phyloP scores from a whole-genome alignment of 2,797 vertebrate genomes.

The Onychomys torridus region DNA sequence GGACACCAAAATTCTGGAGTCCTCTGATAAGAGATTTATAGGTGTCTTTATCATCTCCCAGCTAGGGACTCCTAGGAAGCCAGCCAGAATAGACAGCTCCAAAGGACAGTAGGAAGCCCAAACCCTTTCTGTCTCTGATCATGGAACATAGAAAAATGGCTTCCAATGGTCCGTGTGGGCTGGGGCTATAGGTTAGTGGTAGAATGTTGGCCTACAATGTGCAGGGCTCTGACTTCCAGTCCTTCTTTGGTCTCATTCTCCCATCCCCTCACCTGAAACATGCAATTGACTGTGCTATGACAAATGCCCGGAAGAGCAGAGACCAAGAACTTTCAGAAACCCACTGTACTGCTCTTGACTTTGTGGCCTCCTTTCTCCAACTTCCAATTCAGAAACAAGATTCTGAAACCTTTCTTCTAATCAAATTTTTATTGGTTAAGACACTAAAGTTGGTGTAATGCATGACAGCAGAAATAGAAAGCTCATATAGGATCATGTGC shows the following conservation, averaged over 20 bases:
- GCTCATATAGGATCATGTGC: not conserved
- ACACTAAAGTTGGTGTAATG: not conserved
- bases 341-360: not conserved
- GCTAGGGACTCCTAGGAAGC: not conserved
- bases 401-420: not conserved
- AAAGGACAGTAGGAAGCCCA: not conserved
- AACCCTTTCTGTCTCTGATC: not conserved
- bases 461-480: not conserved
- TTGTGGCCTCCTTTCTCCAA: not conserved
- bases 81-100: not conserved
- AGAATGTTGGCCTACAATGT: not conserved
- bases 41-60: constrained; percentile 20
- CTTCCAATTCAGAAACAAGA: not conserved
- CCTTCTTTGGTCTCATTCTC: not conserved
- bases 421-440: not conserved
- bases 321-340: not conserved
- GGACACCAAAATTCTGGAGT: not conserved
- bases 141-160: not conserved
- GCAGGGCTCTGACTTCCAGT: not conserved
- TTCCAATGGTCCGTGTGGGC: not conserved
- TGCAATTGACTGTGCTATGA: not conserved
- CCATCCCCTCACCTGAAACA: not conserved
- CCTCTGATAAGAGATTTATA: constrained; percentile 30
- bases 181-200: too few species aligned
- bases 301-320: not conserved